Percentiles rank a stretch among this genome's conserved stretches.
phyloP scores from a whole-genome alignment of 2,888 invertebrate genomes.

The Ashinkailepas kermadecensis region DNA sequence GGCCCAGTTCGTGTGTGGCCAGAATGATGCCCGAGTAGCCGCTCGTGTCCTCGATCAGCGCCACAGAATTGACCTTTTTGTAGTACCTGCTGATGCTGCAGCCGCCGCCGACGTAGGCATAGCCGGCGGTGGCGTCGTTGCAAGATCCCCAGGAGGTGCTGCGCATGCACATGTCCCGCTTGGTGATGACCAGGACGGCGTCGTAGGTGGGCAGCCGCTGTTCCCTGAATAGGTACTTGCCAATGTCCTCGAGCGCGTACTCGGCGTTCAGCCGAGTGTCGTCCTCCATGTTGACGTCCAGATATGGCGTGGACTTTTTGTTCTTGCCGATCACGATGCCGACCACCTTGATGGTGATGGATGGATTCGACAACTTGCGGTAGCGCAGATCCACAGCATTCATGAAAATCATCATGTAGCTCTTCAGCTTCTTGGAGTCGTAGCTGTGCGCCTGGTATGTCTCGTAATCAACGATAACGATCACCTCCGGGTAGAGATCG shows the following conservation, averaged over 20 bases:
- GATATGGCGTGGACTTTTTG: conserved; percentile 61
- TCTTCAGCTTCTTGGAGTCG: neutral
- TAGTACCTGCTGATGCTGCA: conserved; percentile 91
- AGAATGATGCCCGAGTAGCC: conserved; percentile 95
- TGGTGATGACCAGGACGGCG: conserved; percentile 90
- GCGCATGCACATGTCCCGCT: conserved; percentile 98
- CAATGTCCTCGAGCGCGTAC: conserved; percentile 90
- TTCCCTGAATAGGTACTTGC: conserved; percentile 92
- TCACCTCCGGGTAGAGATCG: conserved; percentile 18
- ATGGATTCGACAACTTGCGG: neutral
- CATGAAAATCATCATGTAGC: conserved; percentile 20
- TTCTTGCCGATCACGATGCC: conserved; percentile 1
- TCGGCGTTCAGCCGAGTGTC: conserved; percentile 91
- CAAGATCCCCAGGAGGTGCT: conserved; percentile 88
- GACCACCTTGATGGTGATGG: conserved; percentile 14
- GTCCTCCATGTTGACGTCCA: conserved; percentile 86
- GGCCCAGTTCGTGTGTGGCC: conserved; percentile 92
- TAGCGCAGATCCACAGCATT: conserved; percentile 14
- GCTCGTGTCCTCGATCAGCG: conserved; percentile 92
- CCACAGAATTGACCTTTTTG: conserved; percentile 88
- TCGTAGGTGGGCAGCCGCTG: conserved; percentile 88
- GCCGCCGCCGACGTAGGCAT: conserved; percentile 91
- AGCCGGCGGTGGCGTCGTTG: conserved; percentile 97
- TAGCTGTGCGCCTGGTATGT: neutral
- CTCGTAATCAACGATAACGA: conserved; percentile 8